Conservation (phyloP, 37 sponge, comb jelly and placozoan species). For the Theonella swinhoei region DNA sequence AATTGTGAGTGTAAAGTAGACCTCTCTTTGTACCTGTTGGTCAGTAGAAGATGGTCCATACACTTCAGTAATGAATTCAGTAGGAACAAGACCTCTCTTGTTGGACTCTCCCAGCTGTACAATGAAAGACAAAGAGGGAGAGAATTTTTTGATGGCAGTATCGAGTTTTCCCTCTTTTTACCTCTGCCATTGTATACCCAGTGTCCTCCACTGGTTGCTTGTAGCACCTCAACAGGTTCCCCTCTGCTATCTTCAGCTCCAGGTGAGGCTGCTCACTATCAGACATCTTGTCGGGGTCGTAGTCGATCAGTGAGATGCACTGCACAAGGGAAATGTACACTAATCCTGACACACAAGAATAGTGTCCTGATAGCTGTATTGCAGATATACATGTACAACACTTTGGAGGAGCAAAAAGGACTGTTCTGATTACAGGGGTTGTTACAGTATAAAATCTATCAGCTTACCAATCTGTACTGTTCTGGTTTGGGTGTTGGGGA, state of each 20-base stretch:
- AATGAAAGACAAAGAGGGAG: not conserved
- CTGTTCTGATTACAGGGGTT: no score
- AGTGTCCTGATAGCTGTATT: no score
- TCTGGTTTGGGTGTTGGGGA: not conserved
- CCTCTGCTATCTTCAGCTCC: conserved; percentile 49
- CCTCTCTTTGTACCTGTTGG: not conserved
- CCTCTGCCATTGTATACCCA: conserved; percentile 56
- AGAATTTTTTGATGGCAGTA: no score
- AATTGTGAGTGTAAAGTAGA: not conserved
- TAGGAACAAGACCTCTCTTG: conserved; percentile 71
- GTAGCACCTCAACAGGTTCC: conserved; percentile 23
- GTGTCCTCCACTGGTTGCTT: conserved; percentile 29
- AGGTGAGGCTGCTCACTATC: conserved; percentile 46
- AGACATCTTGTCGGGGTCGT: conserved; percentile 52
- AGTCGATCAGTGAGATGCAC: conserved; percentile 78
- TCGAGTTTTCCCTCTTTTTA: no score
- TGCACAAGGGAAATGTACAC: conserved; percentile 10
- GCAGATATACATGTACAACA: no score
- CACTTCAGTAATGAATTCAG: conserved; percentile 58
- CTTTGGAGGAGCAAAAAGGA: no score
- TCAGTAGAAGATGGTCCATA: not conserved
- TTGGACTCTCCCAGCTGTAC: not conserved
- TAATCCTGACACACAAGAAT: no score
- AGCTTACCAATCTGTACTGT: not conserved
- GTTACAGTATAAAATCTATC: no score